These are phyloP conservation scores for Spinibarbus caldwelli DNA, from an alignment of 2,797 vertebrate genomes.

Conservation along the genomic window DNA sequence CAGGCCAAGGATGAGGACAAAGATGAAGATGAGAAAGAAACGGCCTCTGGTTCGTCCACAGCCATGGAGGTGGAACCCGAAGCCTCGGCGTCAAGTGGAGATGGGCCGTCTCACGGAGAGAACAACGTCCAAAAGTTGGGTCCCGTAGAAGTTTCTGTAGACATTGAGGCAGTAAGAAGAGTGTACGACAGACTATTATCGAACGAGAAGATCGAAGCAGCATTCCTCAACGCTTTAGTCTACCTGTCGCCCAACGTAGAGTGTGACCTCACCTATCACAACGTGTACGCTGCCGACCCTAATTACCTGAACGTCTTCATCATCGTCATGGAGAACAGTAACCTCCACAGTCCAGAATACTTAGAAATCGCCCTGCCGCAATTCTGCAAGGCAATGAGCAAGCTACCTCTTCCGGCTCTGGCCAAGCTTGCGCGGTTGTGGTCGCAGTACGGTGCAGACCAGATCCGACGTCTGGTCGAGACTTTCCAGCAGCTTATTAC, in stretches of 20 bases:
- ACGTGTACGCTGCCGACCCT: constrained; percentile 91
- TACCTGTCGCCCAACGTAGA: constrained; percentile 96
- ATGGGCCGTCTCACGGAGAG: constrained; percentile 78
- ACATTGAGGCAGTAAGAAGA: constrained; percentile 89
- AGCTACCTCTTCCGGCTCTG: constrained; percentile 89
- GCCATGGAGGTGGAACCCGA: constrained; percentile 85
- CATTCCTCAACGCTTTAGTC: constrained; percentile 94
- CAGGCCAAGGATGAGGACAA: constrained; percentile 99
- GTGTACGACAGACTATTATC: constrained; percentile 90
- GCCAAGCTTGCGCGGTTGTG: constrained; percentile 90
- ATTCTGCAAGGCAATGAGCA: constrained; percentile 98
- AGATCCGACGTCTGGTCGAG: constrained; percentile 94
- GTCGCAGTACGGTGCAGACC: constrained; percentile 85
- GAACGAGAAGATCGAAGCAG: constrained; percentile 92
- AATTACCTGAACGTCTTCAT: constrained; percentile 98
- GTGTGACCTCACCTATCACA: constrained; percentile 97
- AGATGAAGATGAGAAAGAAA: constrained; percentile 86
- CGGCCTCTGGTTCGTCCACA: constrained; percentile 80
- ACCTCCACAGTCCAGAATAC: constrained; percentile 98
- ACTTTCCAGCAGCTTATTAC: constrained; percentile 99
- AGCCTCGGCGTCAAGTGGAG: constrained; percentile 81
- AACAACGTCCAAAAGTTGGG: constrained; percentile 76
- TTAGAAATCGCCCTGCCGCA: constrained; percentile 93
- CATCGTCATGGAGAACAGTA: constrained; percentile 96
- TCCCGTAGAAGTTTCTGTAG: constrained; percentile 87